phyloP scores from a whole-genome alignment of 2,113 vertebrate genomes.

The Sardina pilchardus region DNA sequence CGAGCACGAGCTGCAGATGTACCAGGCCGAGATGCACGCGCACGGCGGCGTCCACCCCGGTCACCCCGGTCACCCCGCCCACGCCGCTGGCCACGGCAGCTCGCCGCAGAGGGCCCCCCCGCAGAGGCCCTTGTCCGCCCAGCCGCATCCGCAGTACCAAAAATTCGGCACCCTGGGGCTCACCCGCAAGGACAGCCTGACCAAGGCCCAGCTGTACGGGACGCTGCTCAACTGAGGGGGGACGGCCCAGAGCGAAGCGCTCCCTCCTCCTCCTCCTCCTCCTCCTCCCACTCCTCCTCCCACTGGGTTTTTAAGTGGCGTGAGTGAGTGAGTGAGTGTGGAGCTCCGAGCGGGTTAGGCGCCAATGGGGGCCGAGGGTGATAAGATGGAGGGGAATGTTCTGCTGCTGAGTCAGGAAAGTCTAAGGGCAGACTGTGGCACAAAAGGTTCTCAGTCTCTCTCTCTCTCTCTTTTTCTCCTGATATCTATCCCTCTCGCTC shows the following conservation, averaged over 20 bases:
- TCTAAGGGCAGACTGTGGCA: background rate
- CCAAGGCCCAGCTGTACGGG: slow-evolving; percentile 95
- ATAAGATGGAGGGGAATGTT: background rate
- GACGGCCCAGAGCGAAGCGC: background rate
- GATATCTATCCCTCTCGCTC: slow-evolving; percentile 2
- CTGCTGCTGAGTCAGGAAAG: slow-evolving; percentile 10
- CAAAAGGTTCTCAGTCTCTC: background rate
- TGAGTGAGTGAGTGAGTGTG: background rate
- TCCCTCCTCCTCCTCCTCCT: background rate
- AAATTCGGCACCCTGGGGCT: slow-evolving; percentile 87
- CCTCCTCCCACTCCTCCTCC: background rate
- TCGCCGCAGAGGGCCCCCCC: slow-evolving; percentile 68
- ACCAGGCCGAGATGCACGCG: slow-evolving; percentile 83
- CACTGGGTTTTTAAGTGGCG: background rate
- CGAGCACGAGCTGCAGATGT: slow-evolving; percentile 86
- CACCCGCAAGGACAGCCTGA: slow-evolving; percentile 96
- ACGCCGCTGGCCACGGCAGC: slow-evolving; percentile 69
- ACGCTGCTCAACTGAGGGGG: slow-evolving; percentile 88
- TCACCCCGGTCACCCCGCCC: slow-evolving; percentile 57
- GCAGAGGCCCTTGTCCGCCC: slow-evolving; percentile 57
- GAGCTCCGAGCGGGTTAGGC: background rate
- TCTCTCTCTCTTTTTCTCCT: background rate
- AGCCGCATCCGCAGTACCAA: slow-evolving; percentile 83
- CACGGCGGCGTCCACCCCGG: slow-evolving; percentile 44
- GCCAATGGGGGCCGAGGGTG: background rate